Evolutionary conservation across 2,113 vertebrate genomes (phyloP).

Genomic region (Naja naja): DNA sequence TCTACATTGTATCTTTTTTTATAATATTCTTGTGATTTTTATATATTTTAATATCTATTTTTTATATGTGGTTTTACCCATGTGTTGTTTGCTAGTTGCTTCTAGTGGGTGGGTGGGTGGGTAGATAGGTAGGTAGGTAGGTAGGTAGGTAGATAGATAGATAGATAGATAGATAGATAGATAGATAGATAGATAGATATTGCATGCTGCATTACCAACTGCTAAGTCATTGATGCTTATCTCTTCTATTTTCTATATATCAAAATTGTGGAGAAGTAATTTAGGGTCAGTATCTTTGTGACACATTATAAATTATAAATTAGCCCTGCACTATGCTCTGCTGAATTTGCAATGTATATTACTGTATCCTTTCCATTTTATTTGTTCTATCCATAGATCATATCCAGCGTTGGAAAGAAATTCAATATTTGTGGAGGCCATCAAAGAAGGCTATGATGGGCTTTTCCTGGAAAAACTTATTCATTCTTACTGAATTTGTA

Average conservation of each 20-base stretch:
- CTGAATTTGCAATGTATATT: not conserved
- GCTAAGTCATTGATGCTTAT: not conserved
- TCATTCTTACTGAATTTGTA: not conserved
- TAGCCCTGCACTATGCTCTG: not conserved
- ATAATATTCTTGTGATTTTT: not conserved
- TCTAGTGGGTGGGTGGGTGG: not conserved
- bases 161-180: not conserved
- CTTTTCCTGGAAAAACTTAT: not conserved
- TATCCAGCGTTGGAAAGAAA: not conserved
- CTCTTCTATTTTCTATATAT: not conserved
- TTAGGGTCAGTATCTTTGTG: not conserved
- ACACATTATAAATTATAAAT: conserved; percentile 17
- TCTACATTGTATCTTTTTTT: not conserved
- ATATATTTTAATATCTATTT: not conserved
- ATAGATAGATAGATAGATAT: not conserved
- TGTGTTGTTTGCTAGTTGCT: no score
- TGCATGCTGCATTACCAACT: not conserved
- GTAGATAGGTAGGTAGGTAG: fast-evolving
- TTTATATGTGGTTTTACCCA: no score
- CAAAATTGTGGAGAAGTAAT: not conserved
- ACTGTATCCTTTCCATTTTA: not conserved
- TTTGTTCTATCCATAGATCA: not conserved
- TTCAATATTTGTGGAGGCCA: not conserved
- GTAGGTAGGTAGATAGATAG: no score
- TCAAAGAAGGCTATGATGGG: not conserved